Evolutionary conservation across 2,888 invertebrate species (phyloP).

Genomic region (Plagiodera versicolora): DNA sequence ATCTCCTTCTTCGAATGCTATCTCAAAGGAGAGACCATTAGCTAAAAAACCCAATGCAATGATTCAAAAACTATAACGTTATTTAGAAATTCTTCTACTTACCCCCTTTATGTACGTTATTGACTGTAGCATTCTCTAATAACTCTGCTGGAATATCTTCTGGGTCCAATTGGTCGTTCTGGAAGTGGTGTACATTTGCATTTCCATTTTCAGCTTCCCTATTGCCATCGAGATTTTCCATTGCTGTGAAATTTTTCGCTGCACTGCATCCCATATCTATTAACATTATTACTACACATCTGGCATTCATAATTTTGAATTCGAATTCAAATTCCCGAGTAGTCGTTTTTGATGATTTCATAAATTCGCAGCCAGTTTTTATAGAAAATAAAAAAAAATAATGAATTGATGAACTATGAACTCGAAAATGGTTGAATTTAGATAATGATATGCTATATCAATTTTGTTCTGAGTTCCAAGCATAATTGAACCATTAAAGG

Average conservation of each 20-base stretch:
- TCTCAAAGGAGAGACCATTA: conserved; percentile 52
- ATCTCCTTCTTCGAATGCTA: conserved; percentile 48
- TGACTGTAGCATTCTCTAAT: conserved; percentile 42
- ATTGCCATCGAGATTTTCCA: conserved; percentile 46
- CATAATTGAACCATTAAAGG: too few species aligned
- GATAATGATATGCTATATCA: too few species aligned
- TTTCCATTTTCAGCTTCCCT: conserved; percentile 34
- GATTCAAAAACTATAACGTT: not conserved
- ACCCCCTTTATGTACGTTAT: conserved; percentile 49
- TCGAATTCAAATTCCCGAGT: too few species aligned
- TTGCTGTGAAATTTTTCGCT: conserved; percentile 47
- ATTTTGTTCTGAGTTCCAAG: too few species aligned
- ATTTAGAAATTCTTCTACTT: conserved; percentile 22
- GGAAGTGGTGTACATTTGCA: conserved; percentile 31
- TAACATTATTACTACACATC: conserved; percentile 8
- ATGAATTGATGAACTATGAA: too few species aligned
- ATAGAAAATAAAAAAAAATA: too few species aligned
- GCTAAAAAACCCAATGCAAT: conserved; percentile 33
- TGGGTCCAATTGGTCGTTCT: conserved; percentile 42
- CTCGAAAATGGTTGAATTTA: too few species aligned
- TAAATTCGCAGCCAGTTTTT: too few species aligned
- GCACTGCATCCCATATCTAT: conserved; percentile 50
- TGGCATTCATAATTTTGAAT: not conserved
- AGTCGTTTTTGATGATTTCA: too few species aligned
- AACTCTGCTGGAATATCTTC: conserved; percentile 48